Evolutionary conservation across 2,797 vertebrate genomes (phyloP).

Genomic region (Fistularia commersonii): DNA sequence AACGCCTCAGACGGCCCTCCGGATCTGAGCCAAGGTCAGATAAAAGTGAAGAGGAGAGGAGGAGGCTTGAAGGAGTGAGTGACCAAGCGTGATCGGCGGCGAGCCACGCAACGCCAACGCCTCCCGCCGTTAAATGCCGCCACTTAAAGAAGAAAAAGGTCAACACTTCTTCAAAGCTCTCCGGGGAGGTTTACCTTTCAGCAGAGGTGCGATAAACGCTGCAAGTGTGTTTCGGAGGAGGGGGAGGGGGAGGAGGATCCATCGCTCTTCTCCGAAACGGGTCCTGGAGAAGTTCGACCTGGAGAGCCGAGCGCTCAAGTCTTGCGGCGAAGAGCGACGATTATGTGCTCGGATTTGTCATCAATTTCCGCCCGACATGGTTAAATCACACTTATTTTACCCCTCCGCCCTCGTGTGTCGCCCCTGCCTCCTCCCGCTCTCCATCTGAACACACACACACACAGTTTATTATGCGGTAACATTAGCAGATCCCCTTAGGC

Average conservation of each 20-base stretch:
- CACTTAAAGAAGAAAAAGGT: slow-evolving; percentile 52
- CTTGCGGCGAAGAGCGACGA: no score
- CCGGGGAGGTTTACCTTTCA: no score
- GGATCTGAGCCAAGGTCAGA: slow-evolving; percentile 65
- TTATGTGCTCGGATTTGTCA: no score
- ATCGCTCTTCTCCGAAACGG: no score
- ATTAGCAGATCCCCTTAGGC: slow-evolving; percentile 76
- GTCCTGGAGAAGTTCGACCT: no score
- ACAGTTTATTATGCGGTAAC: slow-evolving; percentile 76
- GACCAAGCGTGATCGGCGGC: slow-evolving; percentile 60
- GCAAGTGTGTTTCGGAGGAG: no score
- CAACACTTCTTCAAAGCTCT: slow-evolving; percentile 59
- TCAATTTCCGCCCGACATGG: no score
- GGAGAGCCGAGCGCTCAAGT: no score
- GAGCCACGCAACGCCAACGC: slow-evolving; percentile 17
- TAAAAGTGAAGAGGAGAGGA: slow-evolving; percentile 62
- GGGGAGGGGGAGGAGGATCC: no score
- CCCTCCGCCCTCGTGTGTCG: slow-evolving; percentile 50
- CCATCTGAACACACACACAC: slow-evolving; percentile 38
- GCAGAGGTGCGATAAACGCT: no score
- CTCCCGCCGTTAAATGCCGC: slow-evolving; percentile 63
- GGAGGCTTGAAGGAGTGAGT: slow-evolving; percentile 58
- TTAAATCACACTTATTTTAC: slow-evolving; percentile 64
- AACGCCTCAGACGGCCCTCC: slow-evolving; percentile 40
- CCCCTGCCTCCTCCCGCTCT: slow-evolving; percentile 9